phyloP scores from a whole-genome alignment of 2,797 vertebrate genomes.

The Cephalopachus bancanus region DNA sequence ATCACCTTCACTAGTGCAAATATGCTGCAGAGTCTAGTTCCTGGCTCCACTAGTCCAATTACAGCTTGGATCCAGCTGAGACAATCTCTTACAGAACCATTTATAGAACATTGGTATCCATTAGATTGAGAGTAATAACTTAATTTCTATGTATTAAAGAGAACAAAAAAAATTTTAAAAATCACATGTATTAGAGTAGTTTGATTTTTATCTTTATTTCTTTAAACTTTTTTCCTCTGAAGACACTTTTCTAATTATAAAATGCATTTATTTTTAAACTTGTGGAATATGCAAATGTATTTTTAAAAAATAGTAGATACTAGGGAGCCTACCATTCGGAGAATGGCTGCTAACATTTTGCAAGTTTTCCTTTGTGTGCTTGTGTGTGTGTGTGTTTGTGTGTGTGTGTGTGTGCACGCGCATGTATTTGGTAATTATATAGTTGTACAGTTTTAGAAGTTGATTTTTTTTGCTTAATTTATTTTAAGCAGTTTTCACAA shows the following conservation, averaged over 20 bases:
- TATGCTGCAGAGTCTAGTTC: not conserved
- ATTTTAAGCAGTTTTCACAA: not conserved
- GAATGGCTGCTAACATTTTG: not conserved
- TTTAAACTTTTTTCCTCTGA: not conserved
- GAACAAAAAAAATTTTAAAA: not conserved
- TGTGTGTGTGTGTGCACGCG: too few species aligned
- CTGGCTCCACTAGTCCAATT: not conserved
- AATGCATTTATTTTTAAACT: not conserved
- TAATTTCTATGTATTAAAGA: conserved; percentile 41
- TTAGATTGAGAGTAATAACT: conserved; percentile 38
- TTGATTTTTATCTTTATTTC: not conserved
- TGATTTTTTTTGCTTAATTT: not conserved
- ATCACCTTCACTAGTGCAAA: not conserved
- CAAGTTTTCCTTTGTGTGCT: not conserved
- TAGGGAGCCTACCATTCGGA: not conserved
- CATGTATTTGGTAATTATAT: not conserved
- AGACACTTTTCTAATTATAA: not conserved
- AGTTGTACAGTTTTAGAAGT: not conserved
- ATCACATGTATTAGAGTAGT: not conserved
- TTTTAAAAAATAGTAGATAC: conserved; percentile 15
- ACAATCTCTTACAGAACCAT: not conserved
- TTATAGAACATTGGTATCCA: conserved; percentile 3
- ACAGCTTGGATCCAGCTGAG: not conserved
- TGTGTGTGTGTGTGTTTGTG: not conserved
- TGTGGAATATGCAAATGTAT: not conserved